phyloP scores from a whole-genome alignment of 2,113 vertebrate species.

The Tamias sibiricus region DNA sequence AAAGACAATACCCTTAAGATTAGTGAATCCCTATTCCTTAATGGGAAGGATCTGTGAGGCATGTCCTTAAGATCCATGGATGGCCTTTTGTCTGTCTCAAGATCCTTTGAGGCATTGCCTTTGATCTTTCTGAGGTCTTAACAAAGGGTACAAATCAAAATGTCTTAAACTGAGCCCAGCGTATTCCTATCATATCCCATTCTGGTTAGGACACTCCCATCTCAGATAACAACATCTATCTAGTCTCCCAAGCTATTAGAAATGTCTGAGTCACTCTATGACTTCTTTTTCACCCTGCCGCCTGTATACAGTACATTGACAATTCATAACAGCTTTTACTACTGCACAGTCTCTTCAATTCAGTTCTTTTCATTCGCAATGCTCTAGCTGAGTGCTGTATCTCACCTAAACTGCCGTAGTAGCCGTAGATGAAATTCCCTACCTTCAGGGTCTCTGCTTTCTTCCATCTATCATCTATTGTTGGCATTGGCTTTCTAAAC shows the following conservation, averaged over 20 bases:
- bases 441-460: slow-evolving; percentile 17
- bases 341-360: neutral
- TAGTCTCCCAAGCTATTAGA: slow-evolving; percentile 34
- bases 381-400: neutral
- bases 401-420: neutral
- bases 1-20: neutral
- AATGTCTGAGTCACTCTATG: slow-evolving; percentile 20
- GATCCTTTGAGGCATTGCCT: neutral
- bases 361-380: slow-evolving; percentile 4
- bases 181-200: neutral
- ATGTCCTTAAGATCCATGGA: neutral
- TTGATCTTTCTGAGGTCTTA: slow-evolving; percentile 54
- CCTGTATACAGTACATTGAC: neutral
- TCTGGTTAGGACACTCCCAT: neutral
- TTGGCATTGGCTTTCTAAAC: slow-evolving; percentile 34
- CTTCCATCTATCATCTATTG: neutral
- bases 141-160: slow-evolving; percentile 27
- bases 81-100: slow-evolving; percentile 11
- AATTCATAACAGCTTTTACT: slow-evolving; percentile 24
- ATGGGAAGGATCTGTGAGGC: neutral
- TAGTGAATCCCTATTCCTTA: slow-evolving; percentile 3
- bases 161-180: slow-evolving; percentile 42
- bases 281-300: neutral
- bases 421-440: neutral
- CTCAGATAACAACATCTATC: neutral